Evolutionary conservation across 2,797 vertebrate species (phyloP).

Genomic region (Galago senegalensis): DNA sequence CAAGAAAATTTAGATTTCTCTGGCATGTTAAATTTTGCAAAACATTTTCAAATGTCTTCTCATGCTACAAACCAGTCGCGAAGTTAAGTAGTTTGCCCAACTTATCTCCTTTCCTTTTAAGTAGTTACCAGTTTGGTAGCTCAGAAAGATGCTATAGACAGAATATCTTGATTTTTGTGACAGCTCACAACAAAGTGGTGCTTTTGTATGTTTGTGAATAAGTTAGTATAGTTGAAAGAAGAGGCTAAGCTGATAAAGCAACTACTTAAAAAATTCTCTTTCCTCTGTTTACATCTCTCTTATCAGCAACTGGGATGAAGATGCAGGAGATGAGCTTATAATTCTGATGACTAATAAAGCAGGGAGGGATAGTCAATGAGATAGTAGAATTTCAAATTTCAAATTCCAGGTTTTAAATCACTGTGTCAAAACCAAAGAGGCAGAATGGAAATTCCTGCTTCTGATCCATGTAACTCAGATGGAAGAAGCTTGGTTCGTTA

Average conservation of each 20-base stretch:
- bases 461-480: background rate
- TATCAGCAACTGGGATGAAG: background rate
- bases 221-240: background rate
- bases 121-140: background rate
- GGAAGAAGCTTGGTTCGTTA: conserved; percentile 28
- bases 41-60: conserved; percentile 2
- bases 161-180: background rate
- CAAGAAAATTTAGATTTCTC: background rate
- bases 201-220: background rate
- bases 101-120: background rate
- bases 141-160: background rate
- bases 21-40: conserved; percentile 4
- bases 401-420: background rate
- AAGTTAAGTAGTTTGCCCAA: background rate
- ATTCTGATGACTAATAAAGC: background rate
- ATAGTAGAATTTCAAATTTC: background rate
- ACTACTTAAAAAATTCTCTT: background rate
- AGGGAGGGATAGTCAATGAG: background rate
- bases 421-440: background rate
- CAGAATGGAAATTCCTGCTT: background rate
- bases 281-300: background rate
- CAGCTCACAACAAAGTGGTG: background rate
- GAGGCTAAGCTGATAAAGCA: background rate
- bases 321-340: background rate
- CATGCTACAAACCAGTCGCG: background rate